Evolutionary conservation across 2,113 vertebrate genomes (phyloP).

Genomic region (Gnathonemus echidnorhynchus): DNA sequence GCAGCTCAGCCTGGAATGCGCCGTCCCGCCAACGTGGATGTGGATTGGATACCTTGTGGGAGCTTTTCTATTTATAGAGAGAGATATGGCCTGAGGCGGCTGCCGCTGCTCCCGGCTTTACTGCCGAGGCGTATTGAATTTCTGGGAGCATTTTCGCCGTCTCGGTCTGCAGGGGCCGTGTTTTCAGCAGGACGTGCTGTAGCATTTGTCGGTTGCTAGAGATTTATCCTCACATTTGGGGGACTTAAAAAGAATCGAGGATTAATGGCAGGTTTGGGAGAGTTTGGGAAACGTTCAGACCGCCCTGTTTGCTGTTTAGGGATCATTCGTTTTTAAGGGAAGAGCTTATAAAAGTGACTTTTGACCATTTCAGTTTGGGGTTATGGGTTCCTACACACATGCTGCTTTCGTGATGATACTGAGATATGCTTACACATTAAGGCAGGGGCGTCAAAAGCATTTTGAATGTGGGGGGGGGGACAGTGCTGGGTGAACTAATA

Average conservation of each 20-base stretch:
- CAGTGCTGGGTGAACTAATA: too few relatives aligned
- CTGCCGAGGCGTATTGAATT: conserved; percentile 22
- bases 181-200: neutral
- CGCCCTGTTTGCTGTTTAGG: neutral
- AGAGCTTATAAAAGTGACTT: neutral
- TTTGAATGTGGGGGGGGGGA: too few relatives aligned
- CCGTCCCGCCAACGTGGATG: conserved; percentile 8
- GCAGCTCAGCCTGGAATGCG: conserved; percentile 15
- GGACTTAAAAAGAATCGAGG: conserved; percentile 8
- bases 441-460: neutral
- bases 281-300: neutral
- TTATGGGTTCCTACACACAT: neutral
- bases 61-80: conserved; percentile 19
- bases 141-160: conserved; percentile 23
- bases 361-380: neutral
- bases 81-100: neutral
- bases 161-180: conserved; percentile 17
- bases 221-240: neutral
- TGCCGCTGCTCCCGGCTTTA: neutral
- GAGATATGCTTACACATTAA: neutral
- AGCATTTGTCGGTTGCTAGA: neutral
- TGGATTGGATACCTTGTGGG: conserved; percentile 16
- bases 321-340: neutral
- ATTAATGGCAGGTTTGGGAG: conserved; percentile 2
- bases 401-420: neutral